Evolutionary conservation across 2,888 invertebrate species (phyloP).

Genomic region (Prostheceraeus crozeri): DNA sequence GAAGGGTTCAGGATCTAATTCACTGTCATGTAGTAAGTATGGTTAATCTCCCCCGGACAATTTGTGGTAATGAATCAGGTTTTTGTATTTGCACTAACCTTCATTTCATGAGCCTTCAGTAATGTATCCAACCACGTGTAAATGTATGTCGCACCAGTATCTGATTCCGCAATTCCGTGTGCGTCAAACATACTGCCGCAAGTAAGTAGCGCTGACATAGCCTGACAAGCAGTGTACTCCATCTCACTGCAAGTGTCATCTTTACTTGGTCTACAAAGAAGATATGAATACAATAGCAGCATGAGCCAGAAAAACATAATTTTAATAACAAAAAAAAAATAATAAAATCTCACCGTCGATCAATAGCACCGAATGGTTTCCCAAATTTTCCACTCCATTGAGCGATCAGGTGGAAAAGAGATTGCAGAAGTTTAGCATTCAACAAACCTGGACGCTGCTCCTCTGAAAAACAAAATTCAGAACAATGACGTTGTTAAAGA

Average conservation of each 20-base stretch:
- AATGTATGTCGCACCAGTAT: too few species aligned
- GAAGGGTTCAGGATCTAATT: too few species aligned
- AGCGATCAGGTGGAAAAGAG: constrained; percentile 80
- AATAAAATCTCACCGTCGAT: constrained; percentile 46
- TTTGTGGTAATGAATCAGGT: too few species aligned
- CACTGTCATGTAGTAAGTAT: too few species aligned
- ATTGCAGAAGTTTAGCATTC: constrained; percentile 75
- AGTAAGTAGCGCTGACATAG: constrained; percentile 88
- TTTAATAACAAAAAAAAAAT: constrained; percentile 26
- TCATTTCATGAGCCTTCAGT: too few species aligned
- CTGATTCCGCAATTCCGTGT: constrained; percentile 70
- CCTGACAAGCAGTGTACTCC: constrained; percentile 64
- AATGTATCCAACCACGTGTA: too few species aligned
- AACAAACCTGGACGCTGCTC: constrained; percentile 76
- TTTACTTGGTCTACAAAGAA: constrained; percentile 42
- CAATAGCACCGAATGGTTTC: constrained; percentile 47
- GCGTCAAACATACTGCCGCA: constrained; percentile 90
- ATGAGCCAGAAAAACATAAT: not conserved
- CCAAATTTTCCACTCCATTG: constrained; percentile 86
- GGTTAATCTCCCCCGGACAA: too few species aligned
- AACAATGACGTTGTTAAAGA: too few species aligned
- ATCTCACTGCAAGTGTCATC: constrained; percentile 57
- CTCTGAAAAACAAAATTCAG: constrained; percentile 64
- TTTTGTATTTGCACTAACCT: too few species aligned
- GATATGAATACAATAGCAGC: not conserved